These are phyloP conservation scores for Ormia ochracea DNA, from an alignment of 2,888 invertebrate species.

Conservation along the genomic window DNA sequence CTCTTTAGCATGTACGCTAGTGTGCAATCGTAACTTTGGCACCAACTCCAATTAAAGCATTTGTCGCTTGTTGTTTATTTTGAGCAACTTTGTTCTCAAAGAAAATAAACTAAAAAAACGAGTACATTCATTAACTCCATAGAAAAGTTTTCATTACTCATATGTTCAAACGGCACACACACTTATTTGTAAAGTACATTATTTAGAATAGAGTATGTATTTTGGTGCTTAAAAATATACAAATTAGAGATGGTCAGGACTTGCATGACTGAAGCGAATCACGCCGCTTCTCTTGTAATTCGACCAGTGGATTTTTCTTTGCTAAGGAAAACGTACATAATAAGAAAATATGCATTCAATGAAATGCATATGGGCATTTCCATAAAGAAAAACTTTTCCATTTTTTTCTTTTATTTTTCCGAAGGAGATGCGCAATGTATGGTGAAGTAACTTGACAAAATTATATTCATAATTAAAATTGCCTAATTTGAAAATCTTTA, in stretches of 20 bases:
- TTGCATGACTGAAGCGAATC: neutral
- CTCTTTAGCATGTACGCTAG: neutral
- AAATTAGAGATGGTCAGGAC: neutral
- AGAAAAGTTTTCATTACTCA: conserved; percentile 45
- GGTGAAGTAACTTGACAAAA: too few species aligned
- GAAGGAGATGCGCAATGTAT: too few species aligned
- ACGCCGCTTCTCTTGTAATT: too few species aligned
- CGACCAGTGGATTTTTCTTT: too few species aligned
- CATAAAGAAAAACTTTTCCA: too few species aligned
- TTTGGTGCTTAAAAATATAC: neutral
- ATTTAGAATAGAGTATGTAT: neutral
- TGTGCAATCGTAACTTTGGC: conserved; percentile 55
- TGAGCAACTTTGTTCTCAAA: conserved; percentile 44
- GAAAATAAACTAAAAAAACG: conserved; percentile 18
- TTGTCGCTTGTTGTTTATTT: conserved; percentile 63
- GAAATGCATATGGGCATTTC: too few species aligned
- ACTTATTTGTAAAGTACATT: neutral
- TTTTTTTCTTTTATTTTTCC: too few species aligned
- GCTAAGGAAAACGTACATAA: too few species aligned
- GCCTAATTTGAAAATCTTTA: too few species aligned
- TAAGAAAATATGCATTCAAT: too few species aligned
- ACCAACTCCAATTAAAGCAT: conserved; percentile 66
- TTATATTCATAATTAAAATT: too few species aligned
- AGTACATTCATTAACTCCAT: conserved; percentile 40
- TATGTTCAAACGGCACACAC: neutral